Percentiles rank a stretch among this genome's conserved stretches.
phyloP scores from a whole-genome alignment of 30 jellyfish, hydroid and myxozoan species.

The Turritopsis dohrnii region DNA sequence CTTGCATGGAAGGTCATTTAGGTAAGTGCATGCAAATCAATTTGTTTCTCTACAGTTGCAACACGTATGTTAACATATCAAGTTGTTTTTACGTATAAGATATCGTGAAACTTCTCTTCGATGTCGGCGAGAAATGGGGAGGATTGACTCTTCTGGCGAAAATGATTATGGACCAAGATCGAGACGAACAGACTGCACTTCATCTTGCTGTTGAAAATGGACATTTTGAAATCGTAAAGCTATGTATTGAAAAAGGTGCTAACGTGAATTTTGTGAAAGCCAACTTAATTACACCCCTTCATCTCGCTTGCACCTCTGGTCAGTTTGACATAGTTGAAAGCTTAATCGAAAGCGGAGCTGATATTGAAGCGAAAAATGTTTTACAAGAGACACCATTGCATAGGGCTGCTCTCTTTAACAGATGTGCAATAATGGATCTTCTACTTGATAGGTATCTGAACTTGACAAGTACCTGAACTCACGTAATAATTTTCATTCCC shows the following conservation, averaged over 20 bases:
- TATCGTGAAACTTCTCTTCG: slow-evolving; percentile 61
- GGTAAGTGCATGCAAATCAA: slow-evolving; percentile 39
- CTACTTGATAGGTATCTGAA: slow-evolving; percentile 48
- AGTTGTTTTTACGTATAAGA: no score
- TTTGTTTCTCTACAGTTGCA: no score
- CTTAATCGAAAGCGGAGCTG: slow-evolving; percentile 82
- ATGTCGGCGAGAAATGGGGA: slow-evolving; percentile 78
- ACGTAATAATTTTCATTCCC: no score
- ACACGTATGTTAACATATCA: no score
- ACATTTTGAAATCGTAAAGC: slow-evolving; percentile 72
- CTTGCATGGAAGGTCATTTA: slow-evolving; percentile 97
- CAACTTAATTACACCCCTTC: slow-evolving; percentile 79
- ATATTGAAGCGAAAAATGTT: slow-evolving; percentile 85
- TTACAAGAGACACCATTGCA: slow-evolving; percentile 95
- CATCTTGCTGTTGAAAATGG: slow-evolving; percentile 94
- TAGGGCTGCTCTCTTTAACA: slow-evolving; percentile 92
- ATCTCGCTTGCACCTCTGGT: slow-evolving; percentile 95
- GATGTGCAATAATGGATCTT: slow-evolving; percentile 62
- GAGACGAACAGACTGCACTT: slow-evolving; percentile 96
- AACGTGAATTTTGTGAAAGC: slow-evolving; percentile 72
- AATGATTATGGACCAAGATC: slow-evolving; percentile 84
- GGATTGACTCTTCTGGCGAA: slow-evolving; percentile 88
- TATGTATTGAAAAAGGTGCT: slow-evolving; percentile 85
- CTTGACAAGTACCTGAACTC: neutral
- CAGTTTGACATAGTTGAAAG: slow-evolving; percentile 69